Percentiles rank a stretch among this genome's conserved stretches.
Evolutionary conservation across 2,888 invertebrate genomes (phyloP).

Genomic region (Orthosia incerta): DNA sequence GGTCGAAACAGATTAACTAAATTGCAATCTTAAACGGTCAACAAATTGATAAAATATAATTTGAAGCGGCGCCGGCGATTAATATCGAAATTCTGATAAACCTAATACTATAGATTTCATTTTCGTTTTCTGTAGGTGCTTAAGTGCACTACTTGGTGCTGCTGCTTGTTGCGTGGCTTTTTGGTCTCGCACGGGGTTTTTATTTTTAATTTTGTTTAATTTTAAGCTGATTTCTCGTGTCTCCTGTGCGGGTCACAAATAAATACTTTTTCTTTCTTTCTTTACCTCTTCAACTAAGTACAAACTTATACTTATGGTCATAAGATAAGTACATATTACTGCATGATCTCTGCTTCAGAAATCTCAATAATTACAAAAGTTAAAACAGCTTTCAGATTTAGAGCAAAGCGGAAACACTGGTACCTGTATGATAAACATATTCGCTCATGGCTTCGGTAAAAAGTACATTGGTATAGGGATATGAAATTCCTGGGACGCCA

Average conservation of each 20-base stretch:
- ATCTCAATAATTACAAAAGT: background rate
- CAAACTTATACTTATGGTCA: background rate
- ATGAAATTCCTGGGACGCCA: too few species aligned
- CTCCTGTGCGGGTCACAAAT: too few species aligned
- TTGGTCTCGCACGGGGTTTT: too few species aligned
- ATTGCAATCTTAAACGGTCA: conserved; percentile 45
- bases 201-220: too few species aligned
- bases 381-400: background rate
- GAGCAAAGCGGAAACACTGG: background rate
- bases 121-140: background rate
- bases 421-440: background rate
- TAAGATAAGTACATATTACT: too few species aligned
- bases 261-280: too few species aligned
- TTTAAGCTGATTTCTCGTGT: too few species aligned
- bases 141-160: background rate
- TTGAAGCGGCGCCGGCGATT: conserved; percentile 39
- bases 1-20: conserved; percentile 49
- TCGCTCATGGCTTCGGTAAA: background rate
- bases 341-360: background rate
- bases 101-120: background rate
- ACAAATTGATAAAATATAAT: conserved; percentile 52
- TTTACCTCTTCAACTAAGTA: background rate
- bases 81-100: conserved; percentile 4
- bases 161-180: too few species aligned
- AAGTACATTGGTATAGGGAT: too few species aligned